phyloP scores from a whole-genome alignment of 2,888 invertebrate genomes.

The Cosmia pyralina region DNA sequence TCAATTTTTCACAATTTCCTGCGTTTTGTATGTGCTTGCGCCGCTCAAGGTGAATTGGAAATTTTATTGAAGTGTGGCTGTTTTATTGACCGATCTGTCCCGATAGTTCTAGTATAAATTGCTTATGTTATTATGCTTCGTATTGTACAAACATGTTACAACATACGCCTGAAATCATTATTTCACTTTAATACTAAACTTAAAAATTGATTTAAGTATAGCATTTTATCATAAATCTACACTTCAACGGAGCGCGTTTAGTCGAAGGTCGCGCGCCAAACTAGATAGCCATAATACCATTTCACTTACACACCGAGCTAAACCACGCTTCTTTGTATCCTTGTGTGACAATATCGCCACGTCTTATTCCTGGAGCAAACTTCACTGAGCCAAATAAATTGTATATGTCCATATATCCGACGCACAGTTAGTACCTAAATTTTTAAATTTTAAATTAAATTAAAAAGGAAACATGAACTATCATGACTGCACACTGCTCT shows the following conservation, averaged over 20 bases:
- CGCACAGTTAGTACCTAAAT: neutral
- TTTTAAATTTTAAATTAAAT: too few species aligned
- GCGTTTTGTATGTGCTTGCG: conserved; percentile 3
- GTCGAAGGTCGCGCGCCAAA: too few species aligned
- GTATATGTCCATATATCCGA: neutral
- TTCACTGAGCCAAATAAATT: neutral
- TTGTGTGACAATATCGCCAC: neutral
- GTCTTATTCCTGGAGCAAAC: neutral
- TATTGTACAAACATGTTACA: conserved; percentile 10
- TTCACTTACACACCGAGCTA: too few species aligned
- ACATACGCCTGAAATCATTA: neutral
- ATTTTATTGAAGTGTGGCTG: conserved; percentile 30
- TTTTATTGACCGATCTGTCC: conserved; percentile 45
- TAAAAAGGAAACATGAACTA: conserved; percentile 6
- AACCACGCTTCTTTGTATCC: too few species aligned
- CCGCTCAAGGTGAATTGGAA: conserved; percentile 42
- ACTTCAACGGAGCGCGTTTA: too few species aligned
- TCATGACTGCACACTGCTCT: neutral
- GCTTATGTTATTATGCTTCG: conserved; percentile 2
- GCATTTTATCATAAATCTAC: too few species aligned
- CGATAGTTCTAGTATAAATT: conserved; percentile 15
- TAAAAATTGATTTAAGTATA: too few species aligned
- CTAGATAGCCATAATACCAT: too few species aligned
- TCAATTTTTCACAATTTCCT: conserved; percentile 36
- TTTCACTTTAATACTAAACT: neutral